Evolutionary conservation across 2,888 invertebrate genomes (phyloP), one percentile per base, ranked within the genome.

Genomic region (Bruchidius siliquastri): DNA sequence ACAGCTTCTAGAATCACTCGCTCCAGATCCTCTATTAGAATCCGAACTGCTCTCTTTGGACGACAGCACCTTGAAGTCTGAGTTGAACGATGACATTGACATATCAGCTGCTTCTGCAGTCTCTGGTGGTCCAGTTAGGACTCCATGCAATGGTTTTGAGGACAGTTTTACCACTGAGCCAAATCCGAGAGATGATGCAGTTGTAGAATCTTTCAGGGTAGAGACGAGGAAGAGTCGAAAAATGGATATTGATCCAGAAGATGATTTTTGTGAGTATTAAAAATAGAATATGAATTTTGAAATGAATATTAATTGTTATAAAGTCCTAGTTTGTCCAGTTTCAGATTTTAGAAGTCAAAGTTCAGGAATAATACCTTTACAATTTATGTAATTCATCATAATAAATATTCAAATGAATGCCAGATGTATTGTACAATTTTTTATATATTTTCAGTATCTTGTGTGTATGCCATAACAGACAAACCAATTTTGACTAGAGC

Each of bases 401-500:
- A n/a, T n/a, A n/a, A n/a, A n/a, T n/a, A n/a, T n/a, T n/a, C n/a
- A 22, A 32, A 18, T 26, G 26, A 4, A n/a, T 71, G 13, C n/a
- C 18, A 3, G 2, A 13, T 49, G 49, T 49, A 49, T 22, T 3
- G 2, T n/a, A n/a, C 10, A 2, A 69, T 20, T 0, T 71, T 13
- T 3, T 20, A 67, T 20, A 22, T 69, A 26, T 70, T 75, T 78
- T 70, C 69, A 85, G 85, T 86, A 69, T 82, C 84, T 3, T 82
- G 83, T 76, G 85, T 86, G 26, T 86, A 84, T 76, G 84, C 82
- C 76, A 87, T 87, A 74, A 82, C 82, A 73, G 93, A 93, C 84
- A 91, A 92, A 77, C 90, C 91, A 20, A 92, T 94, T 71, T 90
- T 91, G 73, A 91, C 93, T 2, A 89, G 94, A 74, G 95, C 95